Evolutionary conservation across 2,113 vertebrate genomes (phyloP).

Genomic region (Pandion haliaetus): DNA sequence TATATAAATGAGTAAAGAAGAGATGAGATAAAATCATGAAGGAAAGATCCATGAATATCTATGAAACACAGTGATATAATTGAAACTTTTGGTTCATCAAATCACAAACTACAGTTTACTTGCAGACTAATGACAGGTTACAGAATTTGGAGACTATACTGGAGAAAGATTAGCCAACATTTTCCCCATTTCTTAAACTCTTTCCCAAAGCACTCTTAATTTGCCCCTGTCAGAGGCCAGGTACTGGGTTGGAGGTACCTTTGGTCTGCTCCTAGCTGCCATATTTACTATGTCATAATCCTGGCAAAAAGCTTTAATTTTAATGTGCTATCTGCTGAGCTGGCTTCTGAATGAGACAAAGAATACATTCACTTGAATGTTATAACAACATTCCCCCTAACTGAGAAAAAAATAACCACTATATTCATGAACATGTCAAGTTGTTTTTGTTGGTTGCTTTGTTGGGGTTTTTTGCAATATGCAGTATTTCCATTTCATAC

Average conservation of each 20-base stretch:
- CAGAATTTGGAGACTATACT: not conserved
- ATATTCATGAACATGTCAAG: not conserved
- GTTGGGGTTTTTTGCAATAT: not conserved
- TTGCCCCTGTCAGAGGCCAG: not conserved
- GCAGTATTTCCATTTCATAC: not conserved
- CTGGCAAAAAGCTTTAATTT: not conserved
- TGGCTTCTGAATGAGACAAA: not conserved
- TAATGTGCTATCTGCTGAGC: not conserved
- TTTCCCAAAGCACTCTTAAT: not conserved
- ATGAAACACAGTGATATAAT: not conserved
- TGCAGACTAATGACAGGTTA: not conserved
- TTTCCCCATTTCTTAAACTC: not conserved
- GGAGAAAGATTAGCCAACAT: not conserved
- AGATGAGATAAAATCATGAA: not conserved
- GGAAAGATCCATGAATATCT: not conserved
- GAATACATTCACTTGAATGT: not conserved
- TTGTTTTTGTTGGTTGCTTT: not conserved
- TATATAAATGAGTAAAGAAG: not conserved
- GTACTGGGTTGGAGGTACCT: not conserved
- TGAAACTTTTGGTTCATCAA: not conserved
- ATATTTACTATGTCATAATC: not conserved
- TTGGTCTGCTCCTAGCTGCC: not conserved
- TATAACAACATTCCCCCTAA: not conserved
- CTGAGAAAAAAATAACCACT: not conserved
- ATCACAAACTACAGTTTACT: not conserved